These are phyloP conservation scores for Potamarius usumacintae DNA, from an alignment of 2,113 vertebrate genomes.

Conservation along the genomic window DNA sequence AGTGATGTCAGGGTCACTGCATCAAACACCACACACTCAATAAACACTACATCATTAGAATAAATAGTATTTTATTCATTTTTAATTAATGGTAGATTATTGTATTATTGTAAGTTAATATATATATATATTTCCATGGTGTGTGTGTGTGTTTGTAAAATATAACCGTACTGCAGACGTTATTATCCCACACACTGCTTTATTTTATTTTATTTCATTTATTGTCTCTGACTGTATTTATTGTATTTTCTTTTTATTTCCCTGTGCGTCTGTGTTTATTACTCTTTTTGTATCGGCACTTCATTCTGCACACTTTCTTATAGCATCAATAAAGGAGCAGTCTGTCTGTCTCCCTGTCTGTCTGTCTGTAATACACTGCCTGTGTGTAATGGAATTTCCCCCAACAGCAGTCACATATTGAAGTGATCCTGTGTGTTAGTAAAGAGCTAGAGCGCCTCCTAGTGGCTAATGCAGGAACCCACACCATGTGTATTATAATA, in stretches of 20 bases:
- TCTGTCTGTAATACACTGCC: background rate
- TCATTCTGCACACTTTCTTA: slow-evolving; percentile 15
- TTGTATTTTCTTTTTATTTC: slow-evolving; percentile 26
- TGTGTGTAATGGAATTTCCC: slow-evolving; percentile 16
- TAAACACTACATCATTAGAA: background rate
- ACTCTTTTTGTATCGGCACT: background rate
- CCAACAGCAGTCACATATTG: background rate
- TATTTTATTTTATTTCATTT: slow-evolving; percentile 13
- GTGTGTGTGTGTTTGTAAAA: background rate
- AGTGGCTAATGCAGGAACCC: background rate
- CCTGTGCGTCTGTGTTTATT: slow-evolving; percentile 1
- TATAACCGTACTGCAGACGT: background rate
- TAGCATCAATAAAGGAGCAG: slow-evolving; percentile 4
- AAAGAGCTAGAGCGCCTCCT: slow-evolving; percentile 10
- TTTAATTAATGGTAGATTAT: background rate
- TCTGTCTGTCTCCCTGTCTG: background rate
- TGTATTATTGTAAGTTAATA: background rate
- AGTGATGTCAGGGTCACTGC: slow-evolving; percentile 2
- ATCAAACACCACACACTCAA: slow-evolving; percentile 7
- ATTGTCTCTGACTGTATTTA: slow-evolving; percentile 24
- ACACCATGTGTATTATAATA: no score
- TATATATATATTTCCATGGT: background rate
- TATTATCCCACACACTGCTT: slow-evolving; percentile 7
- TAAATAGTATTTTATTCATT: background rate
- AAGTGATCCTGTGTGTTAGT: background rate